phyloP scores from a whole-genome alignment of 2,797 vertebrate genomes.

The Lerista edwardsae region DNA sequence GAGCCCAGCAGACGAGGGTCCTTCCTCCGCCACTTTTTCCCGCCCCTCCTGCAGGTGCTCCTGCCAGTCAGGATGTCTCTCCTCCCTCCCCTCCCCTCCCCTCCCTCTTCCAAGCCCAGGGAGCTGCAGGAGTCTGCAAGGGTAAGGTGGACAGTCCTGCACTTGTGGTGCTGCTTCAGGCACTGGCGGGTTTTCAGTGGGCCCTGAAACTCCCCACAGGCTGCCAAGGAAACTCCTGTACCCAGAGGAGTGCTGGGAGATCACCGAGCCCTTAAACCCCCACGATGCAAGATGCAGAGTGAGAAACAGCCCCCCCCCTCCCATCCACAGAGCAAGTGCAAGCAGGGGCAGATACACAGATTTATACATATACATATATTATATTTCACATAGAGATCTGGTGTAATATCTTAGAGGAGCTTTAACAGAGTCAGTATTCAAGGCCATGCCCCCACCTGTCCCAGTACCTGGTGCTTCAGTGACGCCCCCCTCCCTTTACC shows the following conservation, averaged over 20 bases:
- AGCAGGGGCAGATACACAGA: conserved; percentile 2
- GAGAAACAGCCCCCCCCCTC: too few species aligned
- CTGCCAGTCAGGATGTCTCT: too few species aligned
- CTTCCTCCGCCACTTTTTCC: too few species aligned
- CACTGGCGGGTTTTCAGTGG: too few species aligned
- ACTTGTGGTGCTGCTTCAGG: too few species aligned
- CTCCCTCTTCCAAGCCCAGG: too few species aligned
- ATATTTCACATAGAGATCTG: conserved; percentile 64
- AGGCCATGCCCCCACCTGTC: conserved; percentile 36
- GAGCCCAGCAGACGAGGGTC: too few species aligned
- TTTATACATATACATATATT: conserved; percentile 56
- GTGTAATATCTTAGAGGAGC: conserved; percentile 40
- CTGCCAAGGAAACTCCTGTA: neutral
- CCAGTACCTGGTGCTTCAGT: conserved; percentile 23
- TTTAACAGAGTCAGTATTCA: conserved; percentile 33
- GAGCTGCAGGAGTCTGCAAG: too few species aligned
- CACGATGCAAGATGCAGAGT: neutral
- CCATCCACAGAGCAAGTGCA: conserved; percentile 5
- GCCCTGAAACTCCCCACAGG: too few species aligned
- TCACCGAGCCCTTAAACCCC: neutral
- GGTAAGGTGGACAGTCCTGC: too few species aligned
- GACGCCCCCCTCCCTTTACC: neutral
- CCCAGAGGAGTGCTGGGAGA: neutral
- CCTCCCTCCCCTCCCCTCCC: too few species aligned
- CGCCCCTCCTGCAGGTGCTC: too few species aligned